Evolutionary conservation across 2,888 invertebrate species (phyloP), one percentile per base, ranked within the genome.

Genomic region (Drosophila engyochracea): DNA sequence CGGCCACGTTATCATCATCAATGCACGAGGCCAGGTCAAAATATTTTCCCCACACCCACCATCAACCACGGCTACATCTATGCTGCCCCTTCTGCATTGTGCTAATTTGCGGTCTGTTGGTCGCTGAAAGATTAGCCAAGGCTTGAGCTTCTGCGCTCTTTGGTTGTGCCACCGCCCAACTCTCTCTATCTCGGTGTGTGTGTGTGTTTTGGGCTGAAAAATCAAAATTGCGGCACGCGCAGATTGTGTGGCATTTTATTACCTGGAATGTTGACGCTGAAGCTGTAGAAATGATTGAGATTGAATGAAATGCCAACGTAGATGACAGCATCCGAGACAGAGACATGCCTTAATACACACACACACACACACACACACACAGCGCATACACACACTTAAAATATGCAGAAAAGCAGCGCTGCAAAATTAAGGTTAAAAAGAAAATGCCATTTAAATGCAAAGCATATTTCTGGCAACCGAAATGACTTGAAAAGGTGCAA

Each of bases 171-270:
- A 4, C 12, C 22, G 39, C 49, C 16, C 47, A 49, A 37, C 41
- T 22, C 47, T 51, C n/a, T 57, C 31, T 37, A 14, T 16, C 31
- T 33, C 0, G 61, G 35, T 31, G 35, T 25, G 41, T 30, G 28
- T 44, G 37, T 52, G 71, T 52, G 61, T 41, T 78, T 64, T 69
- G 76, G 80, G 76, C 76, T 76, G 77, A 76, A 87, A 85, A 85
- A 89, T 85, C 85, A 85, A 85, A 87, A 87, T 87, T 87, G 85
- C 85, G 75, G 77, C 87, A 87, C 83, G 90, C 88, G 82, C 83
- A 79, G 88, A 89, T 89, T 89, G 76, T 77, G 77, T 85, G 88
- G 83, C 77, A 85, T 87, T 87, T 87, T 89, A 87, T 87, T 89
- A 85, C 77, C 77, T 82, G 86, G 85, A 86, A 85, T 85, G 86